A percentile compares a stretch with the other conserved stretches of the same genome.
Conservation (phyloP, 1,140 invertebrate species). For the fruit fly (Drosophila melanogaster) region Release_6_plus_ISO1_MT NT_033779.5:5745001-5745500, state of each 20-base stretch:
- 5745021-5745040: slow-evolving; percentile 49
- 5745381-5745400: background rate
- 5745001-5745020: slow-evolving; percentile 68
- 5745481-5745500: background rate
- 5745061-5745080: slow-evolving; percentile 74
- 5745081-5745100: slow-evolving; percentile 50
- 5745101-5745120: slow-evolving; percentile 38
- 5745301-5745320: slow-evolving; percentile 15
- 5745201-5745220: slow-evolving; percentile 67
- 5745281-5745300: slow-evolving; percentile 6
- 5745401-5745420: background rate
- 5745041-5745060: slow-evolving; percentile 37
- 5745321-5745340: slow-evolving; percentile 1
- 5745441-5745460: too few species aligned
- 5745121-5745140: slow-evolving; percentile 47
- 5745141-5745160: slow-evolving; percentile 79
- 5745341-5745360: background rate
- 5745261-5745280: slow-evolving; percentile 40
- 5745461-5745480: background rate
- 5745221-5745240: slow-evolving; percentile 51
- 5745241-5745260: slow-evolving; percentile 30
- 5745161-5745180: slow-evolving; percentile 57
- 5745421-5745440: background rate
- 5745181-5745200: slow-evolving; percentile 49
- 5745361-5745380: background rate